These are phyloP conservation scores for Corydoras maculifer DNA, from an alignment of 2,113 vertebrate species.

Conservation along the genomic window DNA sequence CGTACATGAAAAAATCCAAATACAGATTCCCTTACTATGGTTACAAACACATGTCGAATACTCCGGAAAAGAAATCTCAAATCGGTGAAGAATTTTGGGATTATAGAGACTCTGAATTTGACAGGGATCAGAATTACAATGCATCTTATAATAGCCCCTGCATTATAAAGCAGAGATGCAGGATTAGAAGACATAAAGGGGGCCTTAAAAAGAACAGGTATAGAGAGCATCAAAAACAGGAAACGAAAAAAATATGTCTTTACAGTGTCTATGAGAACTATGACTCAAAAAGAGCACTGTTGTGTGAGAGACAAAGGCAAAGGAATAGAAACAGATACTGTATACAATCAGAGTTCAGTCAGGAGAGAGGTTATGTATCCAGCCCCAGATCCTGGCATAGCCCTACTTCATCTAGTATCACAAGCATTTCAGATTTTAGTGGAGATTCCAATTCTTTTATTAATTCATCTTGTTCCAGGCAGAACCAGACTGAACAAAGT, in stretches of 20 bases:
- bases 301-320: conserved; percentile 20
- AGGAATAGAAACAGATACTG: conserved; percentile 44
- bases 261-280: conserved; percentile 35
- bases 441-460: conserved; percentile 49
- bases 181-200: conserved; percentile 33
- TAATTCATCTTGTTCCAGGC: conserved; percentile 16
- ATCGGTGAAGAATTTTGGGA: too few species aligned
- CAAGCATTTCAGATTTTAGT: conserved; percentile 58
- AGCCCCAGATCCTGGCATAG: conserved; percentile 50
- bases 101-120: too few species aligned
- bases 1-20: conserved; percentile 47
- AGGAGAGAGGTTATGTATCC: conserved; percentile 29
- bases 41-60: conserved; percentile 16
- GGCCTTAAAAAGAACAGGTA: conserved; percentile 14
- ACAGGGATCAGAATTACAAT: too few species aligned
- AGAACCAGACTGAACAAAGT: background rate
- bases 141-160: too few species aligned
- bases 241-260: conserved; percentile 31
- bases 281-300: conserved; percentile 1
- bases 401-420: conserved; percentile 62
- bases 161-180: conserved; percentile 6
- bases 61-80: too few species aligned
- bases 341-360: conserved; percentile 28
- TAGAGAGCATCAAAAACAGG: conserved; percentile 16
- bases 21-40: conserved; percentile 37